Evolutionary conservation across 1,140 invertebrate species (phyloP).

Genomic region (Bombus balteatus): DNA sequence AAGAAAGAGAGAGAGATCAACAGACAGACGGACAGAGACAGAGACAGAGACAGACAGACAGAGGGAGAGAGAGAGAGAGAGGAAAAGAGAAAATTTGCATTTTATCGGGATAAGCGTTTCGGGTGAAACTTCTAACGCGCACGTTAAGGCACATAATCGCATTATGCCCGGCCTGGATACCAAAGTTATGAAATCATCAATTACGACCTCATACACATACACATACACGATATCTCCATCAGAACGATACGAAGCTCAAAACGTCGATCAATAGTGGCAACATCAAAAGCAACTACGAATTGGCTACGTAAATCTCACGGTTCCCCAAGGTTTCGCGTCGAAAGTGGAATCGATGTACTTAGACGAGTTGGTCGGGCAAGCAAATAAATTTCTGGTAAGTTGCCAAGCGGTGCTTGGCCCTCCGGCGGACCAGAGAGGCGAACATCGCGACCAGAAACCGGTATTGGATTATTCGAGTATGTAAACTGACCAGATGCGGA

Average conservation of each 20-base stretch:
- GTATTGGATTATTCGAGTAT: slow-evolving; percentile 71
- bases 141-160: slow-evolving; percentile 20
- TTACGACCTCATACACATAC: not conserved
- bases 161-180: not conserved
- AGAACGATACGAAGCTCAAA: slow-evolving; percentile 6
- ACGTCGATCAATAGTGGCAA: slow-evolving; percentile 55
- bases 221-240: too few relatives aligned
- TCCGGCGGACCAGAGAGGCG: not conserved
- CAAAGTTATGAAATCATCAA: slow-evolving; percentile 36
- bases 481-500: slow-evolving; percentile 66
- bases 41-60: too few relatives aligned
- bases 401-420: slow-evolving; percentile 50
- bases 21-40: too few relatives aligned
- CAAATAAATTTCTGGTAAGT: slow-evolving; percentile 70
- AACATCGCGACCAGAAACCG: slow-evolving; percentile 23
- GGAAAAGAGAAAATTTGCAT: not conserved
- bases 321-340: slow-evolving; percentile 47
- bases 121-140: slow-evolving; percentile 7
- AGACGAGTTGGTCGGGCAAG: slow-evolving; percentile 61
- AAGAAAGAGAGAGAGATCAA: not conserved
- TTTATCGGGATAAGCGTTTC: slow-evolving; percentile 3
- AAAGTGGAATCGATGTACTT: slow-evolving; percentile 60
- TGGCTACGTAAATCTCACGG: slow-evolving; percentile 61
- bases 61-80: too few relatives aligned
- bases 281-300: slow-evolving; percentile 59